These are phyloP conservation scores for Ancistrus triradiatus DNA, from an alignment of 2,113 vertebrate species.

Conservation along the genomic window DNA sequence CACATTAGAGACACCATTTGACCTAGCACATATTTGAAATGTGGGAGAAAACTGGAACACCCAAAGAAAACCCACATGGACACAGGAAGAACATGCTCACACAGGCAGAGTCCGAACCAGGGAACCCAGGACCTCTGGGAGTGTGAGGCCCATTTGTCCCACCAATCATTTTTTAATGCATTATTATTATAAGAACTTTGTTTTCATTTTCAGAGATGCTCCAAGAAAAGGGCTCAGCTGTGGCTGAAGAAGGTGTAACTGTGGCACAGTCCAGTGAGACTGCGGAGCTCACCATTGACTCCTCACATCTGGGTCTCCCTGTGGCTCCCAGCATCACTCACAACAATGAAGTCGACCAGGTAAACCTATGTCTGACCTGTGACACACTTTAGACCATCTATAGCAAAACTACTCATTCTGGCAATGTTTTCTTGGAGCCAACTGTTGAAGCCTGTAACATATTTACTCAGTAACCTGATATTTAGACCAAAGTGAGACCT, in stretches of 20 bases:
- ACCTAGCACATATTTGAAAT: no score
- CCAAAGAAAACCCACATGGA: no score
- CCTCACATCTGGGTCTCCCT: conserved; percentile 71
- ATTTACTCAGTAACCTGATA: not conserved
- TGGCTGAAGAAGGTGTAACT: conserved; percentile 82
- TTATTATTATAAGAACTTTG: not conserved
- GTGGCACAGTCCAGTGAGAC: conserved; percentile 69
- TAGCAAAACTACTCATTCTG: no score
- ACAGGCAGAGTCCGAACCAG: no score
- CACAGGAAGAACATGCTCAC: no score
- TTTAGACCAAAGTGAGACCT: no score
- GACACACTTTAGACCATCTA: not conserved
- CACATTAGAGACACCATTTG: no score
- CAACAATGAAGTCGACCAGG: conserved; percentile 83
- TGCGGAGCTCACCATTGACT: conserved; percentile 70
- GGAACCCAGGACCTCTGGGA: no score
- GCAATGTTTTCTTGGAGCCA: no score
- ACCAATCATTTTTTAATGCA: not conserved
- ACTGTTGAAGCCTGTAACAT: no score
- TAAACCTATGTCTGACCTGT: conserved; percentile 51
- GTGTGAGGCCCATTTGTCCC: no score
- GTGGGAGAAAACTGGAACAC: no score
- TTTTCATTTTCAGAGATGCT: conserved; percentile 81
- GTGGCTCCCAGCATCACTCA: conserved; percentile 74
- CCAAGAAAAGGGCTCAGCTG: conserved; percentile 90